Conservation (phyloP, 64 coral and sea anemone species). For the Hydrozoanthus tunicans region DNA sequence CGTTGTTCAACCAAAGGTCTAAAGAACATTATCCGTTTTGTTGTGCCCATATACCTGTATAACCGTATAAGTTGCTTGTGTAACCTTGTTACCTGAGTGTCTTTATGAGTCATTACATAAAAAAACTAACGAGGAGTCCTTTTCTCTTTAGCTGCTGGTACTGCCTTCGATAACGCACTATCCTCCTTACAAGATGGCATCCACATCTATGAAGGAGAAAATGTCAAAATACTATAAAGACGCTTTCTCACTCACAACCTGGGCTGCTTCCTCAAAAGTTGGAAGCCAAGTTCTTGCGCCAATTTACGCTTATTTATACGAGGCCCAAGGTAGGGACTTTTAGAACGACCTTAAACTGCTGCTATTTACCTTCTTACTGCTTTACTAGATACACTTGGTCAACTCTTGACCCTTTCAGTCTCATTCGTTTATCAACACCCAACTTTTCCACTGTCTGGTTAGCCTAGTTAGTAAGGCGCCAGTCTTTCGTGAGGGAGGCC, state of each 20-base stretch:
- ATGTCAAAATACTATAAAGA: slow-evolving; percentile 15
- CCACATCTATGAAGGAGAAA: neutral
- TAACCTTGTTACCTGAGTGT: neutral
- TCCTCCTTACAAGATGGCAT: slow-evolving; percentile 1
- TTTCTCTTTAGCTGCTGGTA: slow-evolving; percentile 8
- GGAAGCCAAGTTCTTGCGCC: slow-evolving; percentile 23
- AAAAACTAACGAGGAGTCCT: no score
- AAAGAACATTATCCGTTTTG: no score
- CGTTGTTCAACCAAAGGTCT: no score
- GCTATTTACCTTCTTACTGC: neutral
- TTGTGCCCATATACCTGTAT: no score
- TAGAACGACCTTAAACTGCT: neutral
- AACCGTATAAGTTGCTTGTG: neutral
- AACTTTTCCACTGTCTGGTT: neutral
- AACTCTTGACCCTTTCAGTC: no score
- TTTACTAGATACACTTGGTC: no score
- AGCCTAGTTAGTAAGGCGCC: neutral
- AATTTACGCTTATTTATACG: slow-evolving; percentile 24
- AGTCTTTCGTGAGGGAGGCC: no score
- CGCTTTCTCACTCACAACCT: slow-evolving; percentile 29
- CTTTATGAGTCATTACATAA: neutral
- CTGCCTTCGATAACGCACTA: slow-evolving; percentile 16
- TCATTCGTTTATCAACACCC: no score
- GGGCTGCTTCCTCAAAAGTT: neutral
- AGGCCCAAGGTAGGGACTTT: neutral